These are phyloP conservation scores for Agraylea sexmaculata DNA, from an alignment of 1,140 invertebrate species.

Conservation along the genomic window DNA sequence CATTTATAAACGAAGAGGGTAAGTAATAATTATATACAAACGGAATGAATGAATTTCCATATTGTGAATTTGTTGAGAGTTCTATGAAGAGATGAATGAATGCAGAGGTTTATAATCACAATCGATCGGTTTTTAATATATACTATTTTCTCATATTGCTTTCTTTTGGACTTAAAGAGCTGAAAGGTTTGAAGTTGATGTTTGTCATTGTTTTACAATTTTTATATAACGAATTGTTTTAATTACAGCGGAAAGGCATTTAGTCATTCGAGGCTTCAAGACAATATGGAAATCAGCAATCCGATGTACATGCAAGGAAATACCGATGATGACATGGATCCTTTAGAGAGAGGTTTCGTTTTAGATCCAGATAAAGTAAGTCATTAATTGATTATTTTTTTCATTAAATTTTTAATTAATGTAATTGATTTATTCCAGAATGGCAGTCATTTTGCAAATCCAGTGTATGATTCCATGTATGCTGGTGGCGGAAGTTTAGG, in stretches of 20 bases:
- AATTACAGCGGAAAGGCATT: conserved; percentile 51
- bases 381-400: conserved; percentile 16
- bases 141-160: conserved; percentile 5
- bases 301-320: conserved; percentile 68
- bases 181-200: conserved; percentile 2
- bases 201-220: conserved; percentile 3
- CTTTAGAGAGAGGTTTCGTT: conserved; percentile 36
- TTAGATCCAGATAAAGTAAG: conserved; percentile 48
- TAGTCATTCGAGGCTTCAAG: conserved; percentile 64
- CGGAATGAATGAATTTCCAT: no score
- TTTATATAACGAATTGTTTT: conserved; percentile 4
- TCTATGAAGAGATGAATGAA: not conserved
- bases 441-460: conserved; percentile 67
- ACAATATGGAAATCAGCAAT: conserved; percentile 73
- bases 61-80: no score
- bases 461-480: conserved; percentile 73
- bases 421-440: conserved; percentile 33
- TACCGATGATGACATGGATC: conserved; percentile 49
- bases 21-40: conserved; percentile 11
- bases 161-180: not conserved
- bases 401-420: conserved; percentile 7
- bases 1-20: conserved; percentile 26
- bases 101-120: not conserved
- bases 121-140: not conserved
- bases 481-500: conserved; percentile 29